A percentile compares a stretch with the other conserved stretches of the same genome.
Conservation (phyloP, 2,888 invertebrate genomes). For the Cerceris ruficornis region DNA sequence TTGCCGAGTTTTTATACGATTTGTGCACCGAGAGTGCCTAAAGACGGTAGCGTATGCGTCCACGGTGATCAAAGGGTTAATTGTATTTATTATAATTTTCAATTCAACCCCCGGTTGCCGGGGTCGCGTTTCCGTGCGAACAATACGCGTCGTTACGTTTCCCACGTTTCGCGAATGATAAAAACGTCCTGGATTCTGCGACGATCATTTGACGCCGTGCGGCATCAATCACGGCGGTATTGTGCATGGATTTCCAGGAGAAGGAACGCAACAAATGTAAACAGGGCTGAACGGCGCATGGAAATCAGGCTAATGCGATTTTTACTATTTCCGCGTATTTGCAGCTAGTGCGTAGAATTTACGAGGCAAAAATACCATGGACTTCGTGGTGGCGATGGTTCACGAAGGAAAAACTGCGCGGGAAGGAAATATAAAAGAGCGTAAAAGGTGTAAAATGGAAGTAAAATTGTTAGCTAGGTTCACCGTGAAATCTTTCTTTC, state of each 20-base stretch:
- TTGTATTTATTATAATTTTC: constrained; percentile 27
- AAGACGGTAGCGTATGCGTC: no score
- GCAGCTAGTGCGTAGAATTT: no score
- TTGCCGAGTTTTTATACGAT: no score
- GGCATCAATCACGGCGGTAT: constrained; percentile 40
- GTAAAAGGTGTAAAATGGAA: no score
- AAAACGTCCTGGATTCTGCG: constrained; percentile 35
- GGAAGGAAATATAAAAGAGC: no score
- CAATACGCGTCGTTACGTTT: constrained; percentile 44
- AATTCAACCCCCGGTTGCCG: background rate
- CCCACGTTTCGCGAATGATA: constrained; percentile 25
- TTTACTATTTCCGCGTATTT: background rate
- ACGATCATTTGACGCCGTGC: constrained; percentile 21
- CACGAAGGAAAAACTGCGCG: no score
- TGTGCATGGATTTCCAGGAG: constrained; percentile 28
- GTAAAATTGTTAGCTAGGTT: no score
- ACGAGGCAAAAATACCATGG: no score
- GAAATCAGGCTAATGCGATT: constrained; percentile 10
- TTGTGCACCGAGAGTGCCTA: no score
- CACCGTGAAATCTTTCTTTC: no score
- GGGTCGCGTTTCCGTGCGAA: constrained; percentile 13
- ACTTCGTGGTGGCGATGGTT: no score
- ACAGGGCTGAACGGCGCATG: constrained; percentile 7
- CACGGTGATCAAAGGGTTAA: background rate
- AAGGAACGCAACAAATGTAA: constrained; percentile 2